Conservation (phyloP, 2,113 vertebrate species). For the Trogon melanurus region DNA sequence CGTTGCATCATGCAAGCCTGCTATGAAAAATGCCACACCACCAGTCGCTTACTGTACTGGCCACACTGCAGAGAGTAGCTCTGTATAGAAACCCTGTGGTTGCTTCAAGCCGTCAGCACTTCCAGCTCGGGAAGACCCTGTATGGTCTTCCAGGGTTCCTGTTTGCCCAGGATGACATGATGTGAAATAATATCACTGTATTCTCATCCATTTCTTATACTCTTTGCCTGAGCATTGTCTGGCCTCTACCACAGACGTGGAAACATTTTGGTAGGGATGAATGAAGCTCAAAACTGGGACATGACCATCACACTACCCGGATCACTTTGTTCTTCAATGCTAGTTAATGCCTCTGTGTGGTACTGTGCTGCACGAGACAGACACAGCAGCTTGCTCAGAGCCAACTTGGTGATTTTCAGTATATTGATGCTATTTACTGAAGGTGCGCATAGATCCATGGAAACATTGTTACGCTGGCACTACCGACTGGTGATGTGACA, state of each 20-base stretch:
- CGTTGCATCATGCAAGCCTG: neutral
- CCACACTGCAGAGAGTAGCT: neutral
- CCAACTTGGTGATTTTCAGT: fast-evolving
- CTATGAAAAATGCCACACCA: neutral
- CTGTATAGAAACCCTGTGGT: neutral
- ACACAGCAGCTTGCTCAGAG: neutral
- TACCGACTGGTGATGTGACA: neutral
- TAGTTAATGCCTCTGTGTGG: neutral
- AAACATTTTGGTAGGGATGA: neutral
- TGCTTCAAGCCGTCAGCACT: neutral
- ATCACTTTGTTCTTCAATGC: neutral
- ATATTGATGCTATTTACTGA: neutral
- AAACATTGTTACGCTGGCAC: fast-evolving
- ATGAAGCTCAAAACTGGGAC: neutral
- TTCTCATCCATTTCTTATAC: neutral
- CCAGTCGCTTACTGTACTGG: neutral
- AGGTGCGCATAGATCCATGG: neutral
- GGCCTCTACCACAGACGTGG: neutral
- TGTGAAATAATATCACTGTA: neutral
- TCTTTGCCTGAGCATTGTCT: neutral
- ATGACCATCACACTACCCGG: neutral
- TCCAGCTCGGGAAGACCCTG: neutral
- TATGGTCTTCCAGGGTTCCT: no score
- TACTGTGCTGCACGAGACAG: neutral
- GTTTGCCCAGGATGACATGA: neutral